Evolutionary conservation across 2,888 invertebrate genomes (phyloP).

Genomic region (Luffia ferchaultella): DNA sequence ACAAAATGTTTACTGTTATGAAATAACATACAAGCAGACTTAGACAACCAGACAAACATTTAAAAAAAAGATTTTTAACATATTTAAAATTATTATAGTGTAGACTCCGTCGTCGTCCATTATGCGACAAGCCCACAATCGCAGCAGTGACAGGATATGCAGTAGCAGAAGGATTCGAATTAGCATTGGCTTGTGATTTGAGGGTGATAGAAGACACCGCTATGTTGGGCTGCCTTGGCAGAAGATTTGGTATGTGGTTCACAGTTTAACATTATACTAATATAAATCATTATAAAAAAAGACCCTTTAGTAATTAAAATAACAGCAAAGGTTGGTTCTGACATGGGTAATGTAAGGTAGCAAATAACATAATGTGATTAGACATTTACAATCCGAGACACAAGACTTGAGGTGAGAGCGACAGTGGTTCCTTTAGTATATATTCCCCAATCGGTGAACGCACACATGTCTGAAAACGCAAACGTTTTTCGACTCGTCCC

Average conservation of each 20-base stretch:
- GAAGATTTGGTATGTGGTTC: slow-evolving; percentile 77
- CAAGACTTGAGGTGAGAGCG: too few species aligned
- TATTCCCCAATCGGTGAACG: too few species aligned
- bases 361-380: too few species aligned
- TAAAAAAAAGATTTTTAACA: too few species aligned
- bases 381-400: too few species aligned
- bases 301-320: not conserved
- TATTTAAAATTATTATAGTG: too few species aligned
- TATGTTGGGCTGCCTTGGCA: slow-evolving; percentile 83
- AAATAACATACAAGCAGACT: too few species aligned
- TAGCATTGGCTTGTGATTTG: slow-evolving; percentile 91
- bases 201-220: slow-evolving; percentile 88
- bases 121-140: slow-evolving; percentile 85
- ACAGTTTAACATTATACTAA: not conserved
- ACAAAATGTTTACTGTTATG: too few species aligned
- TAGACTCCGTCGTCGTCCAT: slow-evolving; percentile 52
- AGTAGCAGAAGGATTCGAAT: slow-evolving; percentile 90
- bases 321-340: not conserved
- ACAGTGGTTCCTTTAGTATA: too few species aligned
- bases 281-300: not conserved
- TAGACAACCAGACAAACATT: too few species aligned
- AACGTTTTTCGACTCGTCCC: too few species aligned
- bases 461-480: too few species aligned
- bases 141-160: slow-evolving; percentile 92
- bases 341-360: not conserved